phyloP scores from a whole-genome alignment of 2,113 vertebrate species.

The Gadus chalcogrammus region DNA sequence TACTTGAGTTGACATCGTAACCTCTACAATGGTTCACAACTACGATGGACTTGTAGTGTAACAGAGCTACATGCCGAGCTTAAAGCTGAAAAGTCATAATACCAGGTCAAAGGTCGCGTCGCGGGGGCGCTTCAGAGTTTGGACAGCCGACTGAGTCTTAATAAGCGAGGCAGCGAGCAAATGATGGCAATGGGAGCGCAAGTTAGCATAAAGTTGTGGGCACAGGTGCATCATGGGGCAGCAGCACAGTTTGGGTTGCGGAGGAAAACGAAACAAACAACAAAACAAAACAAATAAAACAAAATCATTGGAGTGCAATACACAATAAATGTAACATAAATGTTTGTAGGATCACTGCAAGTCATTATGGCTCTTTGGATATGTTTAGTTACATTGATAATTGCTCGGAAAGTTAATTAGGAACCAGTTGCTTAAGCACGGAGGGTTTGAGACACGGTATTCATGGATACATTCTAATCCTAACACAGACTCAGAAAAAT shows the following conservation, averaged over 20 bases:
- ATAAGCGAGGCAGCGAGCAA: slow-evolving; percentile 99
- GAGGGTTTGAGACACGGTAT: too few species aligned
- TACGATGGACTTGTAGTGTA: slow-evolving; percentile 61
- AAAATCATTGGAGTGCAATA: slow-evolving; percentile 97
- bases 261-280: slow-evolving; percentile 84
- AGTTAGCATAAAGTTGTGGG: slow-evolving; percentile 94
- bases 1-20: slow-evolving; percentile 6
- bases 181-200: slow-evolving; percentile 99
- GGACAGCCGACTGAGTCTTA: slow-evolving; percentile 99
- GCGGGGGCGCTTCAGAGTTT: slow-evolving; percentile 99
- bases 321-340: slow-evolving; percentile 95
- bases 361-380: slow-evolving; percentile 70
- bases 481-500: too few species aligned
- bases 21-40: slow-evolving; percentile 14
- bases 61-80: slow-evolving; percentile 97
- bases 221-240: slow-evolving; percentile 96
- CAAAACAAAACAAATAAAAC: slow-evolving; percentile 82
- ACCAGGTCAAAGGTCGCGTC: slow-evolving; percentile 99
- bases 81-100: slow-evolving; percentile 99
- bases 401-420: too few species aligned
- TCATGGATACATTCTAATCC: too few species aligned
- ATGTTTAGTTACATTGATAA: slow-evolving; percentile 57
- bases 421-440: too few species aligned
- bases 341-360: slow-evolving; percentile 52
- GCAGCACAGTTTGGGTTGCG: slow-evolving; percentile 93